Evolutionary conservation across 2,888 invertebrate genomes (phyloP).

Genomic region (Galerucella nymphaeae): DNA sequence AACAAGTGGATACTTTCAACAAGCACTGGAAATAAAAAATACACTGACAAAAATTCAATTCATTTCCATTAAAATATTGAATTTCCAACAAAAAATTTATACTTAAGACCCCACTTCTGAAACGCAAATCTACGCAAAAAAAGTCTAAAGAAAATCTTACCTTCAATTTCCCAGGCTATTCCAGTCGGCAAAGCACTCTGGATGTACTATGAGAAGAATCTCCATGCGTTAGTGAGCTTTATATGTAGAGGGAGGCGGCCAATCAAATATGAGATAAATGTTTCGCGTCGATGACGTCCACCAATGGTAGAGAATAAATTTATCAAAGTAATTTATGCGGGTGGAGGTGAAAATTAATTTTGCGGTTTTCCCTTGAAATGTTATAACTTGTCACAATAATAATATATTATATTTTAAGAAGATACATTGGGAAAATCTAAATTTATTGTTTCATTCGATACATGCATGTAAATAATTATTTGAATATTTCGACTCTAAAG

Average conservation of each 20-base stretch:
- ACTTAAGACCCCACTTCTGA: neutral
- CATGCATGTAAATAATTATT: no score
- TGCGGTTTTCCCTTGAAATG: slow-evolving; percentile 13
- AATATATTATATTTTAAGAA: neutral
- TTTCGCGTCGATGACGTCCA: slow-evolving; percentile 26
- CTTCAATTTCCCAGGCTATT: slow-evolving; percentile 33
- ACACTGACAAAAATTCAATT: neutral
- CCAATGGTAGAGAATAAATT: slow-evolving; percentile 28
- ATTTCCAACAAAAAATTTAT: neutral
- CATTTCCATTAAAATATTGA: no score
- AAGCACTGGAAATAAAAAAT: no score
- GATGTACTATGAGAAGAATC: slow-evolving; percentile 36
- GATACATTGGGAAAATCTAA: neutral
- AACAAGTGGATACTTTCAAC: no score
- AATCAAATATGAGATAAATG: slow-evolving; percentile 36
- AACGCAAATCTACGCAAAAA: neutral
- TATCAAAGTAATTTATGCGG: slow-evolving; percentile 32
- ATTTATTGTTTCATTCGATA: neutral
- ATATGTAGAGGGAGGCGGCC: slow-evolving; percentile 36
- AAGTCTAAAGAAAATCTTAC: slow-evolving; percentile 16
- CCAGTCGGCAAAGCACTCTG: slow-evolving; percentile 36
- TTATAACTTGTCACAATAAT: slow-evolving; percentile 3
- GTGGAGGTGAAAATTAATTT: slow-evolving; percentile 19
- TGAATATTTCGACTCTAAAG: no score
- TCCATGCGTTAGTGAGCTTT: slow-evolving; percentile 38